Base-by-base conservation (phyloP, 2,113 vertebrate genomes). In the Myanophis thanlyinensis region DNA sequence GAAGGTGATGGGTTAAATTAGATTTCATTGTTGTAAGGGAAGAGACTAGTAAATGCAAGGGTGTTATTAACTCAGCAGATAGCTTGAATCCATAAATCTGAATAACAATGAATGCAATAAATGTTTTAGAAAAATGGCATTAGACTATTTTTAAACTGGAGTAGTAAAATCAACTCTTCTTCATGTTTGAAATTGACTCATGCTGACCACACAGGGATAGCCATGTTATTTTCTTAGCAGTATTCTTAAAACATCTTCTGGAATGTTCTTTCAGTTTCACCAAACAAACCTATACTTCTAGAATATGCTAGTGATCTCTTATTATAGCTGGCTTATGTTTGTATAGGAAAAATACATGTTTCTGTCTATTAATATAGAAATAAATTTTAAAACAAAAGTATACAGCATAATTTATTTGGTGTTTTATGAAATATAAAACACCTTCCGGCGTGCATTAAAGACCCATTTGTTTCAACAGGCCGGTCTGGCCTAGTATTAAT, bases 361-460 rank as follows among this genome's bases (percentile, higher is more conserved):
- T 94, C 93, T 93, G 90, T 94, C 93, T 95, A 95, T 95, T 96
- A 95, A 94, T 91, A 93, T 93, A 97, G 96, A 95, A 98, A 97
- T 97, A 97, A 96, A 30, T 93, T 85, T 73, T 73, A 93, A 91
- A 5, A 90, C 51, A 52, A n/a, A 93, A 89, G 62, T 73, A 52
- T 13, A 15, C 11, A 44, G 47, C 88, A 89, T 8, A 87, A 85
- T 59, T 87, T 59, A 56, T 46, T 23, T 94, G 90, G 47, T 52
- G 22, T 87, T 90, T 93, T 84, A 0, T 88, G 23, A 86, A 92
- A 40, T 80, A 80, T 13, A 67, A n/a, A n/a, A n/a, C n/a, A n/a
- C n/a, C n/a, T n/a, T n/a, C n/a, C n/a, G n/a, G n/a, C n/a, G n/a
- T n/a, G n/a, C n/a, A n/a, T n/a, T n/a, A n/a, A n/a, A n/a, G n/a